phyloP scores from a whole-genome alignment of 2,888 invertebrate genomes.

The Cheiracanthium punctorium region DNA sequence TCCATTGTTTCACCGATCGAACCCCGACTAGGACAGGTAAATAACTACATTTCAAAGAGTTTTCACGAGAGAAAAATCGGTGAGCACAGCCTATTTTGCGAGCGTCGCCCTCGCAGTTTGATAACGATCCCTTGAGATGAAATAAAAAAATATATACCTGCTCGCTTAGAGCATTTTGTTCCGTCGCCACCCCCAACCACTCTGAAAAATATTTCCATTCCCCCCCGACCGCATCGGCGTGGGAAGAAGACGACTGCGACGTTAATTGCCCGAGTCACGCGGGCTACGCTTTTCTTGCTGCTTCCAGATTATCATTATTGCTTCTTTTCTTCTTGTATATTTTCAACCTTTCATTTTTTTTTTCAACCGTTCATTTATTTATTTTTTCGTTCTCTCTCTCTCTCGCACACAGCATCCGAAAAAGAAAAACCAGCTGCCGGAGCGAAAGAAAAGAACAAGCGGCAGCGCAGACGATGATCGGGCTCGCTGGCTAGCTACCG shows the following conservation, averaged over 20 bases:
- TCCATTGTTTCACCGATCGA: too few species aligned
- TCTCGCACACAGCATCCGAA: neutral
- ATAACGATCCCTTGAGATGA: constrained; percentile 3
- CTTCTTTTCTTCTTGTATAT: constrained; percentile 21
- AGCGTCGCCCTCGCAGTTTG: neutral
- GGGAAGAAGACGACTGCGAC: constrained; percentile 68
- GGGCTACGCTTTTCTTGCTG: constrained; percentile 65
- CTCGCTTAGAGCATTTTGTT: constrained; percentile 58
- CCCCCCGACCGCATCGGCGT: constrained; percentile 58
- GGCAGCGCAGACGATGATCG: neutral
- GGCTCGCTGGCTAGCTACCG: too few species aligned
- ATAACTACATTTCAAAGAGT: too few species aligned
- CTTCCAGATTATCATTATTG: constrained; percentile 67
- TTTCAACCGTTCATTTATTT: constrained; percentile 17
- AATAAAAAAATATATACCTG: neutral
- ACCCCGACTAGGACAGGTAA: too few species aligned
- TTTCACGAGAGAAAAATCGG: too few species aligned
- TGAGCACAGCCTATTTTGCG: too few species aligned
- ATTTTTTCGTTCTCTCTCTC: neutral
- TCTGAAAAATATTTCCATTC: constrained; percentile 29
- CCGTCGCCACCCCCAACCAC: constrained; percentile 64
- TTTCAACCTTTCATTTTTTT: constrained; percentile 27
- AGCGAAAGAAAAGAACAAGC: neutral
- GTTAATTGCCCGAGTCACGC: constrained; percentile 68
- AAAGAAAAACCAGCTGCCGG: constrained; percentile 7